These are phyloP conservation scores for Tiaroga cobitis DNA, from an alignment of 2,797 vertebrate genomes.

Conservation along the genomic window DNA sequence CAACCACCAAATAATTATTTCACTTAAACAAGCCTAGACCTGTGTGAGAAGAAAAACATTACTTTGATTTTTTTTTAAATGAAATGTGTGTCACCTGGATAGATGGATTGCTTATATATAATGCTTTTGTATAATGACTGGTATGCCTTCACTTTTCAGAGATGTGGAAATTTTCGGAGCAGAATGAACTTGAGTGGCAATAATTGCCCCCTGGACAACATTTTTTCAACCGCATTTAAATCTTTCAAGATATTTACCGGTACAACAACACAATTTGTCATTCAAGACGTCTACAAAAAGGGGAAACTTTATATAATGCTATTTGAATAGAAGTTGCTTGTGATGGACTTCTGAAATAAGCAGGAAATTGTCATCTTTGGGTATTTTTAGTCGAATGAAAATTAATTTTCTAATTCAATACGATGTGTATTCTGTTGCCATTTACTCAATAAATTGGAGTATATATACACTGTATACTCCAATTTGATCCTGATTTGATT, in stretches of 20 bases:
- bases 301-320: neutral
- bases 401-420: no score
- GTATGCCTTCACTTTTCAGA: conserved; percentile 17
- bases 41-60: conserved; percentile 45
- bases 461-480: no score
- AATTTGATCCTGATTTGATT: neutral
- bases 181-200: neutral
- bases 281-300: neutral
- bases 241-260: neutral
- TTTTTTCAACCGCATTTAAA: neutral
- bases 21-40: conserved; percentile 49
- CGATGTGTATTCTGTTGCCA: neutral
- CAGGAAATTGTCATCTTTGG: no score
- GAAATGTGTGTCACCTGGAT: conserved; percentile 7
- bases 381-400: neutral
- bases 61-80: conserved; percentile 48
- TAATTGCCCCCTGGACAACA: neutral
- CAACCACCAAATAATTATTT: conserved; percentile 51
- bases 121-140: neutral
- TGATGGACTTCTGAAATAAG: neutral
- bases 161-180: neutral
- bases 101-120: conserved; percentile 30
- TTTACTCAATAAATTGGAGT: no score
- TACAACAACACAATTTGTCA: conserved; percentile 5
- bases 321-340: conserved; percentile 1